Base-by-base conservation (phyloP, 2,888 invertebrate species). In the Mythimna albipuncta region DNA sequence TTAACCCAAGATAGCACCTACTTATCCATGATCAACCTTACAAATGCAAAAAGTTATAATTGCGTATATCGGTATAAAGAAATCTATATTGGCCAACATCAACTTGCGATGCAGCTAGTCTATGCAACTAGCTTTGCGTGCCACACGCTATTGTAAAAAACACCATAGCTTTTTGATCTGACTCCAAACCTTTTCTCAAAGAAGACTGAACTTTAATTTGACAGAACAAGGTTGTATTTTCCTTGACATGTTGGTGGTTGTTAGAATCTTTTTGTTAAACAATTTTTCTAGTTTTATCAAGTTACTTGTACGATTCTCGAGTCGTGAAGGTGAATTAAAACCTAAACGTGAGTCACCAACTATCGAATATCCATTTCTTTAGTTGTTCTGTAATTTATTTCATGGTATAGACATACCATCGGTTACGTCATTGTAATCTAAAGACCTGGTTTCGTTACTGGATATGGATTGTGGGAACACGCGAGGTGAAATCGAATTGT, bases 71-170 rank as follows among this genome's bases (percentile, higher is more conserved):
- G 89, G 89, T 88, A 84, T 85, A 89, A 87, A 89, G 87, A 83
- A 92, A 93, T 94, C 93, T 93, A 93, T 93, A 92, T 90, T 90
- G 87, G 87, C 90, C 90, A 85, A 91, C 91, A 92, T 91, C 89
- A 87, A 88, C 87, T 87, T 71, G 84, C 93, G 91, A 91, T 93
- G 92, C 93, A 93, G 90, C 90, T 89, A 91, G 91, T 90, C 91
- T 93, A 93, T 94, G 94, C 94, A 93, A 88, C 88, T 88, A 77
- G 85, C 87, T 81, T 94, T 84, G 95, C 95, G 95, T 95, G 95
- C 88, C 80, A 89, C 95, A 95, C 95, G 95, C 95, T 80, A 95
- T 71, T 68, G 77, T 70, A 35, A 82, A 47, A 72, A 69, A 85
- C 86, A 79, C 47, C 67, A 69, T 47, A 68, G 38, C 64, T 59